Evolutionary conservation across 2,797 vertebrate genomes (phyloP).

Genomic region (Anguilla megastoma): DNA sequence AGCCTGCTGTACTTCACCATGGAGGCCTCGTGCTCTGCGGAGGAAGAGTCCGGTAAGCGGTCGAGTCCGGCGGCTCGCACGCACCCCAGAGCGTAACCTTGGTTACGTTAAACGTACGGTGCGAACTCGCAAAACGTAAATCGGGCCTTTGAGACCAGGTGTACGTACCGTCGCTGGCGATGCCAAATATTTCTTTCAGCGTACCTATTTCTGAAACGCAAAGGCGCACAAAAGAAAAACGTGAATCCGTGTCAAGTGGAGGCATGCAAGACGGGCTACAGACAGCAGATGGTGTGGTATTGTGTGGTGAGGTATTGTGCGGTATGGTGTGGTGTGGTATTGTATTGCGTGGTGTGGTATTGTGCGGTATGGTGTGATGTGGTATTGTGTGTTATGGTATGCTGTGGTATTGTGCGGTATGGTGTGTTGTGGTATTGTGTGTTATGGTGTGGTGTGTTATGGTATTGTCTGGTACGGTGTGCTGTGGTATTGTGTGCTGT

Average conservation of each 20-base stretch:
- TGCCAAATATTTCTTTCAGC: conserved; percentile 91
- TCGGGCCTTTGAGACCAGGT: neutral
- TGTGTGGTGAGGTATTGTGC: neutral
- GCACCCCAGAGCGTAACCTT: no score
- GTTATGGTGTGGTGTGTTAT: neutral
- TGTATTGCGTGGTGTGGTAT: no score
- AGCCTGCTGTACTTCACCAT: conserved; percentile 98
- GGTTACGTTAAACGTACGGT: neutral
- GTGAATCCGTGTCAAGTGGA: neutral
- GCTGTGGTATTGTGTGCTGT: neutral
- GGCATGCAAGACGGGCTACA: neutral
- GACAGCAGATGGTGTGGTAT: neutral
- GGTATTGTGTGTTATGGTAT: neutral
- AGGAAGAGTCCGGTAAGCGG: neutral
- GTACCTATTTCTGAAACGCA: conserved; percentile 90
- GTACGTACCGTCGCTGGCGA: conserved; percentile 88
- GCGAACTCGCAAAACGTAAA: neutral
- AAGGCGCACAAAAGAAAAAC: neutral
- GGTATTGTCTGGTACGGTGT: neutral
- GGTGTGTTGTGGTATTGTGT: neutral
- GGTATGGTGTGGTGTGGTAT: neutral
- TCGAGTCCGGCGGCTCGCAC: no score
- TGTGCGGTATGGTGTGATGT: neutral
- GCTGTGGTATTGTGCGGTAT: neutral
- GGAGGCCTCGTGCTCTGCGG: conserved; percentile 88